Evolutionary conservation across 1,140 invertebrate species (phyloP).

Genomic region (Drosophila persimilis): DNA sequence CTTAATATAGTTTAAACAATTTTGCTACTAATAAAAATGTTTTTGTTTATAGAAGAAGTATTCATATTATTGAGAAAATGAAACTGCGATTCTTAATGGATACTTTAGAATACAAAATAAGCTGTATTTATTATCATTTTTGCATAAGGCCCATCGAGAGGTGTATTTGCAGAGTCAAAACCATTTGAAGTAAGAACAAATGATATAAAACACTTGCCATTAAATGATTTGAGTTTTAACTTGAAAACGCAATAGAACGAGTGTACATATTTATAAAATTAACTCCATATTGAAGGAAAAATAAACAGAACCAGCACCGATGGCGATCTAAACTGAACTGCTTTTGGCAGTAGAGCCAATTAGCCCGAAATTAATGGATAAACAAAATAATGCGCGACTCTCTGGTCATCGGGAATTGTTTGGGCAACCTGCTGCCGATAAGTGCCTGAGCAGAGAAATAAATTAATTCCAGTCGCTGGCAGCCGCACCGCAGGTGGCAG

Average conservation of each 20-base stretch:
- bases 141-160: no score
- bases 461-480: conserved; percentile 72
- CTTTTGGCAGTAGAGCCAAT: conserved; percentile 46
- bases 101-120: no score
- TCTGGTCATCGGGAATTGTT: conserved; percentile 35
- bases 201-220: background rate
- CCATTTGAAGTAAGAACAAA: background rate
- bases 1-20: no score
- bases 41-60: no score
- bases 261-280: conserved; percentile 11
- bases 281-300: conserved; percentile 13
- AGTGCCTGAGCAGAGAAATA: conserved; percentile 45
- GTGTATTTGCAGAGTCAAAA: no score
- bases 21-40: no score
- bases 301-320: background rate
- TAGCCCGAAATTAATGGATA: conserved; percentile 73
- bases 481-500: conserved; percentile 59
- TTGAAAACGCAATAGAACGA: background rate
- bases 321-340: background rate
- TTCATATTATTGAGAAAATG: no score
- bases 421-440: conserved; percentile 47
- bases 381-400: conserved; percentile 48
- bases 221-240: background rate
- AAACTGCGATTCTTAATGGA: no score
- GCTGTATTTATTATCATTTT: no score